Base-by-base conservation (phyloP, 2,888 invertebrate genomes). In the Pardosa pseudoannulata region DNA sequence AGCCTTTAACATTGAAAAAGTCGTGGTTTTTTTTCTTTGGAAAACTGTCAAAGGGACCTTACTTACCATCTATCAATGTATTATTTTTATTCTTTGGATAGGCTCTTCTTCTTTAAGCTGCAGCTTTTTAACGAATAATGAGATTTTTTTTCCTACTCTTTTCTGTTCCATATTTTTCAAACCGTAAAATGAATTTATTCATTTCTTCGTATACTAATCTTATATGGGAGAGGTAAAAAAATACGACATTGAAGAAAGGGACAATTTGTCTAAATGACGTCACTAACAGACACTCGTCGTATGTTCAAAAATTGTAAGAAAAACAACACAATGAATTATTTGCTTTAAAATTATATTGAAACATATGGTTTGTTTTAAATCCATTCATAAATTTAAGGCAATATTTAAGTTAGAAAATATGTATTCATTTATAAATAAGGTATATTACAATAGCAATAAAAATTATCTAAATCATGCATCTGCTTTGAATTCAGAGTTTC, bases 81-180 rank as follows among this genome's bases (percentile, higher is more conserved):
- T 82, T 76, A 78, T 83, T 78, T 83, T 78, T 72, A 29, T 46
- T 72, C 72, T 72, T 76, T 72, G 72, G 72, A 83, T 83, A 83
- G 76, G 71, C 71, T 46, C 36, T 78, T 64, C 67, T 72, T 78
- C 75, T 82, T 46, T 9, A 13, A 41, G 64, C 70, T 71, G 65
- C 76, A 82, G 62, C 68, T 71, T 82, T 82, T 80, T 73, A 82
- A 71, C 82, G 82, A 76, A 76, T 82, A 82, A 82, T 82, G 82
- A 82, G 82, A 82, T 75, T 67, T 75, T 76, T 41, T 28, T 27
- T 16, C 16, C 31, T 64, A 56, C 16, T 41, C 62, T 28, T 31
- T 29, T 71, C 32, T 32, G n/a, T 65, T 56, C 29, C 9, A 5
- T 27, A 32, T 50, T 71, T 32, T 28, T 27, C 68, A 23, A 73